Conservation (phyloP, 2,888 invertebrate species). For the Vannuccia rotundouncinata region DNA sequence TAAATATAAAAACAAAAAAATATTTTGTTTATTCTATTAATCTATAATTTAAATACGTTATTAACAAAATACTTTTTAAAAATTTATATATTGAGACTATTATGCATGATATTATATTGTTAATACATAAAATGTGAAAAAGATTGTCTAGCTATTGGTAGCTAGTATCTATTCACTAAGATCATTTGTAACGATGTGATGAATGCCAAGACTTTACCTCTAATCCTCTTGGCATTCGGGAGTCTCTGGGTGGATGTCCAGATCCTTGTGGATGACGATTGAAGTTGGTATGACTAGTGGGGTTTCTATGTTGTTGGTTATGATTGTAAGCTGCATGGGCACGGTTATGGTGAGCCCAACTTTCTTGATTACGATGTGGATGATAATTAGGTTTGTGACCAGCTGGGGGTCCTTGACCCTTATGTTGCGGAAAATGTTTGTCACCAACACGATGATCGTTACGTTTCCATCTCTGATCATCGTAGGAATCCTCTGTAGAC, state of each 20-base stretch:
- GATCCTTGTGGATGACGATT: neutral
- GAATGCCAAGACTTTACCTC: conserved; percentile 24
- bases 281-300: neutral
- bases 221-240: conserved; percentile 3
- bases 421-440: neutral
- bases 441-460: neutral
- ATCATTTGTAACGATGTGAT: conserved; percentile 19
- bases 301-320: neutral
- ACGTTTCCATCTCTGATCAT: neutral
- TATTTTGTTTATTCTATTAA: no score
- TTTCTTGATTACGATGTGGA: neutral
- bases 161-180: neutral
- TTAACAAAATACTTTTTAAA: neutral
- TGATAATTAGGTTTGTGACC: neutral
- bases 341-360: neutral
- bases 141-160: neutral
- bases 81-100: neutral
- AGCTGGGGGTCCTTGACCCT: neutral
- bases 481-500: neutral
- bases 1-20: no score
- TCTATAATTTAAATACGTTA: neutral
- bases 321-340: neutral
- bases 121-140: neutral
- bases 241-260: neutral
- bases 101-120: no score